Evolutionary conservation across 2,888 invertebrate genomes (phyloP).

Genomic region (Diarsia brunnea): DNA sequence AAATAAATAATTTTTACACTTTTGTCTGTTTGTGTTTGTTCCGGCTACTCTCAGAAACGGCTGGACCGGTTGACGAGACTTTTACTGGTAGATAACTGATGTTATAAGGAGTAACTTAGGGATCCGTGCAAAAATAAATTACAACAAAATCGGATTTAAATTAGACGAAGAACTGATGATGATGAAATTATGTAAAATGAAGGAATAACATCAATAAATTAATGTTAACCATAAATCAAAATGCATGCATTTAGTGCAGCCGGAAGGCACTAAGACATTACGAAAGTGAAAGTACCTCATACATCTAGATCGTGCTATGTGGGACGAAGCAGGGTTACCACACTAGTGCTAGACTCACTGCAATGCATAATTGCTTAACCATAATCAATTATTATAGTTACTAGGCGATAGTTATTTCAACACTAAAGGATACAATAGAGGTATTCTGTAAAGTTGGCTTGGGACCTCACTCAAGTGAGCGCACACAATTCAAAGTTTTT

Average conservation of each 20-base stretch:
- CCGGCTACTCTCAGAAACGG: too few relatives aligned
- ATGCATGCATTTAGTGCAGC: constrained; percentile 31
- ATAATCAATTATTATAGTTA: constrained; percentile 23
- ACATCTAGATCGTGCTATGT: constrained; percentile 58
- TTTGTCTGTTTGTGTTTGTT: too few relatives aligned
- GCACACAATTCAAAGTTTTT: constrained; percentile 28
- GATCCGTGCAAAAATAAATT: too few relatives aligned
- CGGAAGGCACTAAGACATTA: constrained; percentile 45
- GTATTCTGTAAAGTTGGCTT: neutral
- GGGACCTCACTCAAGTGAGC: neutral
- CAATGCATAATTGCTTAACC: constrained; percentile 3
- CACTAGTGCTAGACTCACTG: constrained; percentile 5
- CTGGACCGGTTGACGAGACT: too few relatives aligned
- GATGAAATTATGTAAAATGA: too few relatives aligned
- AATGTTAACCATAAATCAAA: constrained; percentile 3
- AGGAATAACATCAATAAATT: neutral
- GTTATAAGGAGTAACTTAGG: too few relatives aligned
- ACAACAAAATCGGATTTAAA: too few relatives aligned
- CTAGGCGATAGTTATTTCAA: constrained; percentile 6
- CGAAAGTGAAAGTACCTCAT: constrained; percentile 58
- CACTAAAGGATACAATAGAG: neutral
- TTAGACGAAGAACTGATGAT: too few relatives aligned
- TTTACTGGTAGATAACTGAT: too few relatives aligned
- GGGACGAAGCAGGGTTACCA: constrained; percentile 50
- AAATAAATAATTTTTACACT: too few relatives aligned